phyloP scores from a whole-genome alignment of 1,140 invertebrate genomes.

The Caenorhabditis elegans region WBcel235 BX284602.5:5641501-5642000 shows the following conservation, averaged over 20 bases:
- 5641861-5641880: not conserved
- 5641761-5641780: not conserved
- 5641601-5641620: too few relatives aligned
- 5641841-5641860: not conserved
- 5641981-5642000: not conserved
- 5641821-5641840: conserved; percentile 12
- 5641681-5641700: not conserved
- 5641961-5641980: not conserved
- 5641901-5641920: not conserved
- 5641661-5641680: not conserved
- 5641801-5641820: not conserved
- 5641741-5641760: not conserved
- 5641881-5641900: not conserved
- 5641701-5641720: not conserved
- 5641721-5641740: not conserved
- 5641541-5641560: too few relatives aligned
- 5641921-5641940: not conserved
- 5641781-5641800: not conserved
- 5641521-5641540: too few relatives aligned
- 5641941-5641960: not conserved
- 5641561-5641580: too few relatives aligned
- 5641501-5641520: too few relatives aligned
- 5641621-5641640: too few relatives aligned
- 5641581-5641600: too few relatives aligned
- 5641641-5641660: not conserved